A percentile compares a stretch with the other conserved stretches of the same genome.
phyloP scores from a whole-genome alignment of 2,113 vertebrate species.

The Psittacula cyanocephala region DNA sequence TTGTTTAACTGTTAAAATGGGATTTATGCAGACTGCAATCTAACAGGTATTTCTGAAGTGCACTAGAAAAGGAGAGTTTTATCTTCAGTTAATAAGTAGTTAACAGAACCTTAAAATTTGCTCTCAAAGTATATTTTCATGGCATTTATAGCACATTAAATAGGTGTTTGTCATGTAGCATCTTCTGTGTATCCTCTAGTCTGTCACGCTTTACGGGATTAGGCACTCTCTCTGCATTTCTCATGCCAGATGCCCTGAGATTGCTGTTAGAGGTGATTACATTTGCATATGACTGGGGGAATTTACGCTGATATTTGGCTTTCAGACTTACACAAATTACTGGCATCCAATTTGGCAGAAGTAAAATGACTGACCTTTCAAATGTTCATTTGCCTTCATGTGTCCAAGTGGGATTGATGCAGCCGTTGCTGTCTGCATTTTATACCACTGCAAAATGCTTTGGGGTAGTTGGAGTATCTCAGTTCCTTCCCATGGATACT shows the following conservation, averaged over 20 bases:
- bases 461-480: constrained; percentile 28
- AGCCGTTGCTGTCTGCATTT: constrained; percentile 64
- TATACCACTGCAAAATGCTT: constrained; percentile 26
- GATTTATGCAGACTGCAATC: not conserved
- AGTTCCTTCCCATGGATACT: not conserved
- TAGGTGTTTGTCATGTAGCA: constrained; percentile 11
- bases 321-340: constrained; percentile 79
- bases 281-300: constrained; percentile 74
- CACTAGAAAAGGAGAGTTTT: not conserved
- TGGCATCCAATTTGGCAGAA: constrained; percentile 72
- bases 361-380: constrained; percentile 83
- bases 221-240: constrained; percentile 61
- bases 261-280: constrained; percentile 65
- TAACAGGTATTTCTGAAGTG: not conserved
- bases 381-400: constrained; percentile 68
- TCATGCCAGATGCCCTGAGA: constrained; percentile 39
- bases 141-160: constrained; percentile 59
- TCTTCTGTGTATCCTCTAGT: constrained; percentile 58
- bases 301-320: constrained; percentile 77
- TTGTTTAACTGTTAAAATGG: not conserved
- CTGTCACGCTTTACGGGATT: constrained; percentile 56
- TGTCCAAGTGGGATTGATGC: constrained; percentile 62
- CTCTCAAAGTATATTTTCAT: not conserved
- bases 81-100: not conserved
- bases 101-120: constrained; percentile 29